Conservation (phyloP, 2,797 vertebrate genomes). For the Micropoecilia bifurca region DNA sequence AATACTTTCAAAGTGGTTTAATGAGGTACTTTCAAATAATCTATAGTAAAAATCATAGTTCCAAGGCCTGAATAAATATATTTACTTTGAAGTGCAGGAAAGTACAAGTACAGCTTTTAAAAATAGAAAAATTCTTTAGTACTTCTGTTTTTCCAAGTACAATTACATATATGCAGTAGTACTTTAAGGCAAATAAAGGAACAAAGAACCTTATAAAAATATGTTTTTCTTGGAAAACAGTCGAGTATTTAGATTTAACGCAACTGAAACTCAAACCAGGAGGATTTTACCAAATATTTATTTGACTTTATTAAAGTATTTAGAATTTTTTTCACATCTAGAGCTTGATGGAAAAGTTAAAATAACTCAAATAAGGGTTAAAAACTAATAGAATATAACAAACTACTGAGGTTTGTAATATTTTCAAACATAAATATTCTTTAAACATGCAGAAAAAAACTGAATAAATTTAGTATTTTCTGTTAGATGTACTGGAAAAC, state of each 20-base stretch:
- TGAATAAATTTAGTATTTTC: background rate
- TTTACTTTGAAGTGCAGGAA: background rate
- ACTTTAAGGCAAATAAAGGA: background rate
- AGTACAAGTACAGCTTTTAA: background rate
- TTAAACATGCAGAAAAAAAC: background rate
- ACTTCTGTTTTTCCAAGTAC: background rate
- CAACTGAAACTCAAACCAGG: background rate
- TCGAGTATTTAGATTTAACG: background rate
- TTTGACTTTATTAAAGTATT: background rate
- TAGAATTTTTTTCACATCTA: background rate
- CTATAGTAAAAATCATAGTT: background rate
- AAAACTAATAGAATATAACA: background rate
- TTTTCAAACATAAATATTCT: background rate
- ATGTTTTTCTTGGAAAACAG: background rate
- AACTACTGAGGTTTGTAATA: background rate
- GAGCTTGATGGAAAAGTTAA: background rate
- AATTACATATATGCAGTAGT: background rate
- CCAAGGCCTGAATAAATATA: background rate
- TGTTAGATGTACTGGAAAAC: background rate
- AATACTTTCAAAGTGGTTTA: background rate
- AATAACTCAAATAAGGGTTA: background rate
- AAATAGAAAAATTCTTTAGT: background rate
- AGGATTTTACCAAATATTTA: background rate
- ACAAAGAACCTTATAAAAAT: background rate
- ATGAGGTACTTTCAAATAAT: background rate